Base-by-base conservation (phyloP, 2,888 invertebrate species). In the Dasysyrphus albostriatus region DNA sequence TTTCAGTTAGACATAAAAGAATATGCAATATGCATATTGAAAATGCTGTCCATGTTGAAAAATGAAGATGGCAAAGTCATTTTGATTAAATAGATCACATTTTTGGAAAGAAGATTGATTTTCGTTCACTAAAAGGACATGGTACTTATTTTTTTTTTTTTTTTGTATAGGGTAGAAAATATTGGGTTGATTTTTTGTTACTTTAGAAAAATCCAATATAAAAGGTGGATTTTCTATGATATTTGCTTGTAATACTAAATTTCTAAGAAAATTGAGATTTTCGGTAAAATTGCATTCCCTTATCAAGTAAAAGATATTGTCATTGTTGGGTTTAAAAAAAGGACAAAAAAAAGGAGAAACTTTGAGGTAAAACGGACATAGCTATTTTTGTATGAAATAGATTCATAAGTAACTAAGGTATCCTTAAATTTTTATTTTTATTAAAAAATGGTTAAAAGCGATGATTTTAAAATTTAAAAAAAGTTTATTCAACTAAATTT, bases 81-180 rank as follows among this genome's bases (percentile, higher is more conserved):
- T 83, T 79, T 75, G 75, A 76, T 75, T 80, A 75, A 80, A 80
- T 72, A 59, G 63, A 67, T 80, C 49, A 47, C 16, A 65, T 58
- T 70, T 37, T 32, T 10, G 19, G 12, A 67, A 44, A 24, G 74
- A 67, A 74, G 72, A 70, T 61, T 59, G 51, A 74, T 32, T 73
- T n/a, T 67, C 42, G 19, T 59, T 65, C 34, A 34, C 16, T 19
- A 12, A 65, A 47, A n/a, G n/a, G 47, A 74, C 39, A 29, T 47
- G 47, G 47, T 24, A 56, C 16, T 1, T 37, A 14, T 12, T 61
- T 34, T 51, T 58, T 34, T 58, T 34, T 39, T 0, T 1, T n/a
- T 39, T 12, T n/a, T 6, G n/a, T 16, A 16, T 4, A 14, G 14
- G 19, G 5, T 8, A n/a, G 8, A 5, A 47, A 29, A 12, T 10